These are phyloP conservation scores for Priocnemis perturbator DNA, from an alignment of 2,888 invertebrate genomes.

Conservation along the genomic window DNA sequence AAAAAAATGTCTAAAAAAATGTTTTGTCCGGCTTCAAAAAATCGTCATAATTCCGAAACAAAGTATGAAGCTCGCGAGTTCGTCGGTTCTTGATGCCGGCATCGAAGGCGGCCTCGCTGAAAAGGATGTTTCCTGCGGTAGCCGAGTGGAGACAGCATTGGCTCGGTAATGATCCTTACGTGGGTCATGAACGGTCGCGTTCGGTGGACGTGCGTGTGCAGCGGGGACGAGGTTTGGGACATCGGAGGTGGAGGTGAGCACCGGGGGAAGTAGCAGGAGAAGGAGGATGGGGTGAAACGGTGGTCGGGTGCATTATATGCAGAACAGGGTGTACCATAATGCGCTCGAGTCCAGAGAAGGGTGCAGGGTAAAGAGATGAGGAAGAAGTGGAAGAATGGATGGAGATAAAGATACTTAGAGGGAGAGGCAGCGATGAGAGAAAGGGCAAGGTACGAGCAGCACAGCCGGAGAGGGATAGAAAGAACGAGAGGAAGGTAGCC, in stretches of 20 bases:
- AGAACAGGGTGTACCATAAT: conserved; percentile 71
- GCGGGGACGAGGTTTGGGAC: conserved; percentile 25
- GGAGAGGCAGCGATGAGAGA: conserved; percentile 32
- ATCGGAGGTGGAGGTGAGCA: conserved; percentile 20
- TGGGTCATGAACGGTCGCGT: conserved; percentile 67
- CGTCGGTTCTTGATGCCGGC: too few relatives aligned
- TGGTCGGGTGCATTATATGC: conserved; percentile 70
- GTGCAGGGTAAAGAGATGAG: conserved; percentile 35
- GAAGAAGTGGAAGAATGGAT: conserved; percentile 35
- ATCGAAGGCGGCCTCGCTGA: too few relatives aligned
- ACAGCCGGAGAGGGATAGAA: conserved; percentile 28
- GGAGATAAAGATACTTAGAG: conserved; percentile 39
- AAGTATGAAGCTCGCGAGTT: too few relatives aligned
- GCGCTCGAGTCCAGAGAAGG: conserved; percentile 52
- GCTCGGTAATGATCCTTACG: conserved; percentile 66
- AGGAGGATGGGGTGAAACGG: conserved; percentile 20
- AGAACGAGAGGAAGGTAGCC: conserved; percentile 55
- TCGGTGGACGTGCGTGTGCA: conserved; percentile 56
- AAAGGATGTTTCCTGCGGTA: background rate
- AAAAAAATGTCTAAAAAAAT: too few relatives aligned
- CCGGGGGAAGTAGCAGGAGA: conserved; percentile 40
- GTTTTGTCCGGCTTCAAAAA: too few relatives aligned
- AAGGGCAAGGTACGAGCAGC: conserved; percentile 32
- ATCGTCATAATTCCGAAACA: too few relatives aligned
- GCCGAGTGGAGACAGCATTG: conserved; percentile 17